A percentile compares a stretch with the other conserved stretches of the same genome.
Conservation (phyloP, 2,113 vertebrate genomes). For the Phylloscopus trochiloides region DNA sequence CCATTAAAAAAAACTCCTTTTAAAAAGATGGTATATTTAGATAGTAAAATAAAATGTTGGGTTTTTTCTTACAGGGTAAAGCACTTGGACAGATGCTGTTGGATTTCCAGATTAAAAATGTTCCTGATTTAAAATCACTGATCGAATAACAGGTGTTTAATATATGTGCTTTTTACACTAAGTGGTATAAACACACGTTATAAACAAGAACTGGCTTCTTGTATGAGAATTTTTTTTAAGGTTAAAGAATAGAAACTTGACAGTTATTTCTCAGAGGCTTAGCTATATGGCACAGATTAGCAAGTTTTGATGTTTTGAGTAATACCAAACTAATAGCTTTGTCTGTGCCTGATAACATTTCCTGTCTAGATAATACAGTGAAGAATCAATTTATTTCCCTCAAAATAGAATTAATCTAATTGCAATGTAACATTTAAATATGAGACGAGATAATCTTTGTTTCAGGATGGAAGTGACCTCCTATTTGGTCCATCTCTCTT, state of each 20-base stretch:
- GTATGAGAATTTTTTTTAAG: not conserved
- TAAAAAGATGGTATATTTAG: not conserved
- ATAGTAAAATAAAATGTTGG: not conserved
- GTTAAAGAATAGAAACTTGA: not conserved
- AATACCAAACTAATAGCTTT: constrained; percentile 21
- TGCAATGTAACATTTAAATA: not conserved
- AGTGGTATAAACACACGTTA: not conserved
- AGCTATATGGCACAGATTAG: constrained; percentile 2
- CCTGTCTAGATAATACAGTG: not conserved
- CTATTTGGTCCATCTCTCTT: not conserved
- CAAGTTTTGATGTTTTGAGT: not conserved
- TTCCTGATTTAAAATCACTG: constrained; percentile 85
- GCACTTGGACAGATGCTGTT: constrained; percentile 87
- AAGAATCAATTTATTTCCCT: constrained; percentile 58
- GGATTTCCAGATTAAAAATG: constrained; percentile 81
- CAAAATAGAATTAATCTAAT: constrained; percentile 32
- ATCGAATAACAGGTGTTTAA: constrained; percentile 70
- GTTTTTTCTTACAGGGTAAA: constrained; percentile 78
- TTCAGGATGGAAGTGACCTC: not conserved
- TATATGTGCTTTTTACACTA: not conserved
- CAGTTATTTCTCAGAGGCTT: constrained; percentile 4
- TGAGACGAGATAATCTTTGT: not conserved
- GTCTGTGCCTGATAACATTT: constrained; percentile 19
- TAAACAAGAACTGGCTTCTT: constrained; percentile 35
- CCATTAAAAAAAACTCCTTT: not conserved